Percentiles rank a stretch among this genome's conserved stretches.
Evolutionary conservation across 1,140 invertebrate genomes (phyloP).

Genomic region (Sycobia sp.): DNA sequence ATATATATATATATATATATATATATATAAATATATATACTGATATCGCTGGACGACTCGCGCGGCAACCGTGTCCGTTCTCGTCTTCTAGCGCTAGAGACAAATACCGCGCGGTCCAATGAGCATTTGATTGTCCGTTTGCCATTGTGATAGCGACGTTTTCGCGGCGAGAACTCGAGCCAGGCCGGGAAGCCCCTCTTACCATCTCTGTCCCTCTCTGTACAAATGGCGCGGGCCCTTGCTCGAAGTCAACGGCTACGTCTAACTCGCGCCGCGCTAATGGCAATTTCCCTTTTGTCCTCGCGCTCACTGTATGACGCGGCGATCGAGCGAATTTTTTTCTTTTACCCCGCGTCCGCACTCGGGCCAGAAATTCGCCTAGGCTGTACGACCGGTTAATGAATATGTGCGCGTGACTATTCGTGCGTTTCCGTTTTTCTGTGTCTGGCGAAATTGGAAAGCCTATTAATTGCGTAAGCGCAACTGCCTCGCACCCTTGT

Average conservation of each 20-base stretch:
- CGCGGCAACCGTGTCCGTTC: constrained; percentile 40
- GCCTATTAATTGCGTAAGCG: too few relatives aligned
- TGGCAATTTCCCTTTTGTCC: constrained; percentile 18
- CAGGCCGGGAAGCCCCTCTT: neutral
- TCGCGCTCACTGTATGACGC: neutral
- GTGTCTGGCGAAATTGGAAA: too few relatives aligned
- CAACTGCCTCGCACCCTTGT: too few relatives aligned
- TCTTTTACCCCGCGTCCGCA: too few relatives aligned
- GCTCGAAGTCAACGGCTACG: neutral
- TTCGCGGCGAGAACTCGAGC: constrained; percentile 52
- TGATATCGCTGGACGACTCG: constrained; percentile 47
- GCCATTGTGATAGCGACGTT: constrained; percentile 58
- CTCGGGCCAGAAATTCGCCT: too few relatives aligned
- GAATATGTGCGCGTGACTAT: neutral
- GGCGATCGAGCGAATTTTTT: too few relatives aligned
- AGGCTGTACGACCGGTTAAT: too few relatives aligned
- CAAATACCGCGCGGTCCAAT: constrained; percentile 54
- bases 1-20: too few relatives aligned
- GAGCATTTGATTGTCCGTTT: constrained; percentile 61
- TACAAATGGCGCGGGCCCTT: neutral
- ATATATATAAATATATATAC: too few relatives aligned
- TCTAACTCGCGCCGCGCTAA: constrained; percentile 2
- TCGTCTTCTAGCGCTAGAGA: constrained; percentile 60
- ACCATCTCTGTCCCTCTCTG: neutral
- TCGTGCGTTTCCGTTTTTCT: too few relatives aligned